Base-by-base conservation (phyloP, 2,797 vertebrate species). In the Rhynchotus rufescens region DNA sequence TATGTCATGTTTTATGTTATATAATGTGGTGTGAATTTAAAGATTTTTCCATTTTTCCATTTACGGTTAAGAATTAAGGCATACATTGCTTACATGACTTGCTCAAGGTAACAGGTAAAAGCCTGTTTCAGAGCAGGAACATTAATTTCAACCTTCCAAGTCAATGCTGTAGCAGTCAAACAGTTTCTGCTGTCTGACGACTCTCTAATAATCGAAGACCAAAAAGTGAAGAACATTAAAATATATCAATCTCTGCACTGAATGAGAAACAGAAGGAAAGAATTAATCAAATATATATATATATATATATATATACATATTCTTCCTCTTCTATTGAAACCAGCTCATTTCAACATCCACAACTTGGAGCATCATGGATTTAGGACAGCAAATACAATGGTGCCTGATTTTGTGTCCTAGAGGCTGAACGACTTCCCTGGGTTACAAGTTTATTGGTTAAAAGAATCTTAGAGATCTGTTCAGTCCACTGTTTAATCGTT, bases 351-450 rank as follows among this genome's bases (percentile, higher is more conserved):
- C 15, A 12, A 64, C 62, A 89, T 65, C 42, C 66, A 92, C 92
- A 89, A 93, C 95, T 87, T 95, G 80, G 78, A 89, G 89, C 94
- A 83, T 95, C 93, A 83, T 92, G 84, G 89, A 95, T 96, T 94
- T 96, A 96, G 94, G 90, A 94, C 94, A 94, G 90, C 66, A 95
- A 94, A 95, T 60, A 83, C 0, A 2, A 93, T 92, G 92, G 92
- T 93, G 84, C 80, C 91, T 89, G 51, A 21, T 71, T 94, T 56
- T 93, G 56, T 76, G 81, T 94, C 67, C 25, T 88, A 1, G 7
- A 78, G 52, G 77, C 47, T 90, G 92, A 96, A 85, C 38, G 86
- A n/a, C 51, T 92, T 89, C 36, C 68, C 2, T 4, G 60, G 80
- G 89, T 80, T 40, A 69, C 19, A 47, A 21, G 45, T 49, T 49